Base-by-base conservation (phyloP, 2,888 invertebrate genomes). In the Margaritifera margaritifera region DNA sequence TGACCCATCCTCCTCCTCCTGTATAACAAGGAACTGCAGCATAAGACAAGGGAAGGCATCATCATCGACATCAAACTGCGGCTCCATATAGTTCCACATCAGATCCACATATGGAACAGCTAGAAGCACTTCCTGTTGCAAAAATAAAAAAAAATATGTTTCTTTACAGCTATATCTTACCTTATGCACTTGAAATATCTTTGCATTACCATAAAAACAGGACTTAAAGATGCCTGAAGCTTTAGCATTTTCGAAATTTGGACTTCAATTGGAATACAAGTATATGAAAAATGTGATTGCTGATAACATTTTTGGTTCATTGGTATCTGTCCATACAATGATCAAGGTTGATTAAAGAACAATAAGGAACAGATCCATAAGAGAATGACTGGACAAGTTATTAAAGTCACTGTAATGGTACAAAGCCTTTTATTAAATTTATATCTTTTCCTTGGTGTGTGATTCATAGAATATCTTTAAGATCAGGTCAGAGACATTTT, bases 1-100 rank as follows among this genome's bases (percentile, higher is more conserved):
- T 93, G 90, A 94, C 1, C 78, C 82, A 8, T 73, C 75, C 15
- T 71, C 63, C 8, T 62, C 69, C 11, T 64, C 69, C 51, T 77
- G 79, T 55, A 76, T 72, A 27, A 70, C 75, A 8, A 85, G 93
- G 89, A 96, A 96, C 91, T 98, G 97, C 24, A 98, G 91, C 90
- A 97, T 97, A 75, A 98, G 92, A 88, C 97, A 97, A 15, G 97
- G 97, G 79, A 96, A 92, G 86, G 96, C 95, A 88, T 97, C 95
- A 24, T 93, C 92, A 84, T 91, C 92, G 87, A 95, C 94, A 84
- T 94, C 94, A 85, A 95, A 94, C 0, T 95, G 95, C 0, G 95
- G 94, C 84, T 96, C 93, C 0, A 96, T 96, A 89, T 95, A 95
- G 89, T 97, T 96, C 96, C 97, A 98, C 22, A 95, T 96, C 77